Evolutionary conservation across 2,888 invertebrate species (phyloP).

Genomic region (Agrotis puta): DNA sequence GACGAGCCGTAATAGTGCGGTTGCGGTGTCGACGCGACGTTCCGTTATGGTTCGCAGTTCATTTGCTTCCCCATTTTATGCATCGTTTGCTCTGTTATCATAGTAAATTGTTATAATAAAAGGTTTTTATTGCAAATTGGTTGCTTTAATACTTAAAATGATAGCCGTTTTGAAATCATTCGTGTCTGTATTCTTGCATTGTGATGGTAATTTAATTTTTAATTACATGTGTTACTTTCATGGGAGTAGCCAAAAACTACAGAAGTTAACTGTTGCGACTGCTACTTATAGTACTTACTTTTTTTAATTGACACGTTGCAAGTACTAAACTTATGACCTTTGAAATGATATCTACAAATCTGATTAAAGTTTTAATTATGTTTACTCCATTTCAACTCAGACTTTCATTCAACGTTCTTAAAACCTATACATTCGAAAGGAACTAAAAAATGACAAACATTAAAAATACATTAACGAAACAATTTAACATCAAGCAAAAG

Average conservation of each 20-base stretch:
- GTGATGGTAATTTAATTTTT: background rate
- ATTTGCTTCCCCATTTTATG: conserved; percentile 54
- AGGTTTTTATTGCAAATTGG: conserved; percentile 41
- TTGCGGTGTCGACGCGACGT: conserved; percentile 46
- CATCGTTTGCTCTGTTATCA: conserved; percentile 49
- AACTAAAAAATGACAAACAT: too few species aligned
- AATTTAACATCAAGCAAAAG: background rate
- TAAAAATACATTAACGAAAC: background rate
- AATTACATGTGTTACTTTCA: too few species aligned
- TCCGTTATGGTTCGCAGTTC: conserved; percentile 52
- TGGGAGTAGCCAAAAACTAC: too few species aligned
- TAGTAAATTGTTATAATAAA: conserved; percentile 49
- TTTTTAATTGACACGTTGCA: too few species aligned
- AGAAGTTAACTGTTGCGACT: too few species aligned
- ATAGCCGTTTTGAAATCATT: background rate
- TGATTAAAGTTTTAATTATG: too few species aligned
- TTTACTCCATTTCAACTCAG: too few species aligned
- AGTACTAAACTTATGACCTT: too few species aligned
- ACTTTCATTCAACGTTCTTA: too few species aligned
- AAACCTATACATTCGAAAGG: too few species aligned
- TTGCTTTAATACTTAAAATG: conserved; percentile 23
- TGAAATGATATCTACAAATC: too few species aligned
- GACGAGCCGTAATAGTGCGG: conserved; percentile 44
- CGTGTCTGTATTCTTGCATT: background rate
- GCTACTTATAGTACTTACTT: too few species aligned